These are phyloP conservation scores for Toxotes jaculatrix DNA, from an alignment of 2,113 vertebrate species.

Conservation along the genomic window DNA sequence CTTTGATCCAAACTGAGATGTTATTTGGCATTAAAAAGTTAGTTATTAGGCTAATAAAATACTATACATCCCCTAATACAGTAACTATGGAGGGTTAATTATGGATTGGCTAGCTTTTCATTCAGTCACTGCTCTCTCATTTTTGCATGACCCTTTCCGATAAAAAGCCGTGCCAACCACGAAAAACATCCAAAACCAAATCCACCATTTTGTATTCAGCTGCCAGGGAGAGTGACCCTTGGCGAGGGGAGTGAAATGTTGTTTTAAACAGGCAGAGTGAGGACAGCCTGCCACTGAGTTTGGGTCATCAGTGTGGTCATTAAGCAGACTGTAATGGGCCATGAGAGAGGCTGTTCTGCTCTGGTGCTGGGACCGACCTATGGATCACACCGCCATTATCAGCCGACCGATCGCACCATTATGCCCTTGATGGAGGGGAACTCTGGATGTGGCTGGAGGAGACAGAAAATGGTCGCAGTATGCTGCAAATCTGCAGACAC, in stretches of 20 bases:
- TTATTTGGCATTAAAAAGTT: background rate
- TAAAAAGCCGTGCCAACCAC: background rate
- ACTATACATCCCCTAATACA: background rate
- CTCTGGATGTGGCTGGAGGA: constrained; percentile 48
- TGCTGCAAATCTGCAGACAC: constrained; percentile 19
- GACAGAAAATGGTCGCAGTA: constrained; percentile 24
- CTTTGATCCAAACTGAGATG: background rate
- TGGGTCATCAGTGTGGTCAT: constrained; percentile 80
- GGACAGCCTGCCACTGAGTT: constrained; percentile 67
- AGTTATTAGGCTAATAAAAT: background rate
- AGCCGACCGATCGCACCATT: constrained; percentile 75
- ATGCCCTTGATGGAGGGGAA: constrained; percentile 79
- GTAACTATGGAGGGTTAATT: background rate
- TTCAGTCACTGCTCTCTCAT: background rate
- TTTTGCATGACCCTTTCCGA: background rate
- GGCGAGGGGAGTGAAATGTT: constrained; percentile 56
- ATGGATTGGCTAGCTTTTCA: background rate
- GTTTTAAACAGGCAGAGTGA: constrained; percentile 71
- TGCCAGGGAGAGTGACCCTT: constrained; percentile 34
- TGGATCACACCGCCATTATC: constrained; percentile 74
- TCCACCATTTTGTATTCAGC: constrained; percentile 17
- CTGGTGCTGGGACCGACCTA: constrained; percentile 68
- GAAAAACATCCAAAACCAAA: constrained; percentile 3
- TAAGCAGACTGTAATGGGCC: constrained; percentile 83
- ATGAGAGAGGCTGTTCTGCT: constrained; percentile 79